Conservation (phyloP, 2,113 vertebrate species). For the Lamprotornis superbus region DNA sequence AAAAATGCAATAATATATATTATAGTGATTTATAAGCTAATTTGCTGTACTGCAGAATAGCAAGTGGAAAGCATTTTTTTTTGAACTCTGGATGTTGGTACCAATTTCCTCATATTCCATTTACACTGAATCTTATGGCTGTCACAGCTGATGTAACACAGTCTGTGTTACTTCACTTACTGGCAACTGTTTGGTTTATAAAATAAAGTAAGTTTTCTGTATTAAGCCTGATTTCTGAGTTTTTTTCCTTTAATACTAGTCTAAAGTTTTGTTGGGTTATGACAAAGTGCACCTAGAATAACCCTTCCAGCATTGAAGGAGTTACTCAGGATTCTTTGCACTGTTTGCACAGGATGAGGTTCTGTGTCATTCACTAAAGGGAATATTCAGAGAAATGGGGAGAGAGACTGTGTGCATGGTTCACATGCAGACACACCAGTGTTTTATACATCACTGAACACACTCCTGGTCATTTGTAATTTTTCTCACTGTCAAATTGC, state of each 20-base stretch:
- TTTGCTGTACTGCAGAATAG: not conserved
- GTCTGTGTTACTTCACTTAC: not conserved
- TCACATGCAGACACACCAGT: not conserved
- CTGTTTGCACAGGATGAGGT: not conserved
- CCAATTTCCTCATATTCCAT: not conserved
- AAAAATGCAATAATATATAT: not conserved
- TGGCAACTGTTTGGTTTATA: not conserved
- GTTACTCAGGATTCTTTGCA: not conserved
- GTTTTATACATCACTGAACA: not conserved
- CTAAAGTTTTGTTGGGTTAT: not conserved
- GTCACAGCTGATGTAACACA: not conserved
- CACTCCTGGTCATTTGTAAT: not conserved
- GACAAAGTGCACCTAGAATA: not conserved
- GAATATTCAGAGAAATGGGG: not conserved
- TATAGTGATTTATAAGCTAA: not conserved
- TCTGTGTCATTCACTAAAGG: not conserved
- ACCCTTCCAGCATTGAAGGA: fast-evolving
- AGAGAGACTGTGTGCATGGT: not conserved
- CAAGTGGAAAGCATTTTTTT: not conserved
- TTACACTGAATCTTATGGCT: not conserved
- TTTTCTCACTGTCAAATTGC: not conserved
- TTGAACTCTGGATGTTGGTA: not conserved
- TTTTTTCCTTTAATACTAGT: not conserved
- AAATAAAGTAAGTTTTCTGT: not conserved
- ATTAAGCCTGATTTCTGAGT: not conserved